Conservation (phyloP, 1,140 invertebrate species). For the Nephila pilipes region DNA sequence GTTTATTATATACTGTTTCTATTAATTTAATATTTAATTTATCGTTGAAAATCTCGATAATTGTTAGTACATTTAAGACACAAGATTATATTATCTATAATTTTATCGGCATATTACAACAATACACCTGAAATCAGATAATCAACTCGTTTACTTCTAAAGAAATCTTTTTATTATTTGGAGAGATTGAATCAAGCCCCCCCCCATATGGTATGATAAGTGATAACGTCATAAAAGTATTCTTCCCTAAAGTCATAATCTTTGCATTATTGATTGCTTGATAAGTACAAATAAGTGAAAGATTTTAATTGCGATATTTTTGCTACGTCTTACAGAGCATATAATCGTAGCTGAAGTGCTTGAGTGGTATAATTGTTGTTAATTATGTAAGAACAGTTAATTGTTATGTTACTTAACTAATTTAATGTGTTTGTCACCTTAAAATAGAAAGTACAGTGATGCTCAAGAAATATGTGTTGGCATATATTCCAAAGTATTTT, state of each 20-base stretch:
- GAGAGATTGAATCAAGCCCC: not conserved
- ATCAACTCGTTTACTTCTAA: not conserved
- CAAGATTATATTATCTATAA: too few relatives aligned
- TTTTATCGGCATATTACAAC: too few relatives aligned
- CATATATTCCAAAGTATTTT: not conserved
- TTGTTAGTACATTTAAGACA: too few relatives aligned
- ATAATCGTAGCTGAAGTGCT: conserved; percentile 23
- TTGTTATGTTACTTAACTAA: not conserved
- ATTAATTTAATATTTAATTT: too few relatives aligned
- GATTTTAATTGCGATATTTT: conserved; percentile 57
- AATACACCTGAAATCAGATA: not conserved
- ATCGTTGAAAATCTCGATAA: too few relatives aligned
- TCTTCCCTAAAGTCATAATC: conserved; percentile 26
- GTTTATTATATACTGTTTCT: too few relatives aligned
- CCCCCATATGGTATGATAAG: not conserved
- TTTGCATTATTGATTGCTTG: conserved; percentile 50
- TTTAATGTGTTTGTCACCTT: not conserved
- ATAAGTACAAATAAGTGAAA: conserved; percentile 40
- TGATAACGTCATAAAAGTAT: conserved; percentile 41
- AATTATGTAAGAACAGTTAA: conserved; percentile 44
- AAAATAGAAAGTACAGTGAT: not conserved
- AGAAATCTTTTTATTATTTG: not conserved
- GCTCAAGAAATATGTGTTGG: not conserved
- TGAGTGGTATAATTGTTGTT: conserved; percentile 31
- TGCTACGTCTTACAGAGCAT: not conserved